Evolutionary conservation across 2,113 vertebrate genomes (phyloP).

Genomic region (Lagopus leucura): DNA sequence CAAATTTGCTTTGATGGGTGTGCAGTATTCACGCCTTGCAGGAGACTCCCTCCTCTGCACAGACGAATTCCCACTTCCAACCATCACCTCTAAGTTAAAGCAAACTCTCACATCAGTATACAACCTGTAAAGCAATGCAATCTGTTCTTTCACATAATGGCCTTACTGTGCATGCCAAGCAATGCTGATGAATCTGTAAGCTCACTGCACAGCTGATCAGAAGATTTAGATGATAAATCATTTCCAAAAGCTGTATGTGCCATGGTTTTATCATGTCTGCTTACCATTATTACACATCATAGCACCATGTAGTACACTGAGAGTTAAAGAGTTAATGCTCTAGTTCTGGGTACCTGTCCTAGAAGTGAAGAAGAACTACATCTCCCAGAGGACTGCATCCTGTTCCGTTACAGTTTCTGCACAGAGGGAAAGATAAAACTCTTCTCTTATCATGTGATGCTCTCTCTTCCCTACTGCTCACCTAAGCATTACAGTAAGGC

Average conservation of each 20-base stretch:
- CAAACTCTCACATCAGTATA: not conserved
- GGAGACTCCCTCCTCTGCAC: not conserved
- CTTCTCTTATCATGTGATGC: no score
- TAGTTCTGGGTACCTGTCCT: no score
- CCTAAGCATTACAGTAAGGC: no score
- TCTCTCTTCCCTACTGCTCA: no score
- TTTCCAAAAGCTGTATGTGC: not conserved
- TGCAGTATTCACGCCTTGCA: not conserved
- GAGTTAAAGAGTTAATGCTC: no score
- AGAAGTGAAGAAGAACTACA: no score
- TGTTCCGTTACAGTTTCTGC: no score
- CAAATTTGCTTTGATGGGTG: not conserved
- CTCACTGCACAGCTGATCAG: not conserved
- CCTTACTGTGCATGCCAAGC: not conserved
- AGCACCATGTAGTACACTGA: no score
- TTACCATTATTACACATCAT: no score
- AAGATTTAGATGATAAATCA: not conserved
- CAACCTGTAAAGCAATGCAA: not conserved
- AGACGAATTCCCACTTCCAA: not conserved
- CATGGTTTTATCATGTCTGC: no score
- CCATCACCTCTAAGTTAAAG: not conserved
- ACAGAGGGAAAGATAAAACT: no score
- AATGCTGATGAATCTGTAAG: not conserved
- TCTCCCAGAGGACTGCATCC: no score
- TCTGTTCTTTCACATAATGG: not conserved